Conservation (phyloP, 2,888 invertebrate species). For the Selenia dentaria region DNA sequence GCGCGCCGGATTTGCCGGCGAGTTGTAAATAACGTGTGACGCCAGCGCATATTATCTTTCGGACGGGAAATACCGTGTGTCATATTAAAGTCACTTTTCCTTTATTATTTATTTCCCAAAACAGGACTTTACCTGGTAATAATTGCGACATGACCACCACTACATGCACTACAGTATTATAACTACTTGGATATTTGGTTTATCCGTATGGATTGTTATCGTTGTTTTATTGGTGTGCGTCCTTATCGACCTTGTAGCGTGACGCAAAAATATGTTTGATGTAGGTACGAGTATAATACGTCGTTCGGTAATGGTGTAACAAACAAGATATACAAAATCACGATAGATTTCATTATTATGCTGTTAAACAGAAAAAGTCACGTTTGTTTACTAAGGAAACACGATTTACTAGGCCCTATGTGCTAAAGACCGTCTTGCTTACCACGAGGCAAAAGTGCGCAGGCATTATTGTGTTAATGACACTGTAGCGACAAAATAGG, state of each 20-base stretch:
- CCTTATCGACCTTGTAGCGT: slow-evolving; percentile 34
- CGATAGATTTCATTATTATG: no score
- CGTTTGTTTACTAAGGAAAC: no score
- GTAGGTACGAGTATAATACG: slow-evolving; percentile 28
- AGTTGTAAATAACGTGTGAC: slow-evolving; percentile 50
- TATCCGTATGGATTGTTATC: slow-evolving; percentile 38
- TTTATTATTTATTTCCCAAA: slow-evolving; percentile 14
- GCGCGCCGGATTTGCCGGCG: slow-evolving; percentile 48
- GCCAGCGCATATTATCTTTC: slow-evolving; percentile 32
- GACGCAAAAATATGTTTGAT: slow-evolving; percentile 47
- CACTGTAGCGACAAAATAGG: no score
- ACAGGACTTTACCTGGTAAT: neutral
- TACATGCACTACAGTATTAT: slow-evolving; percentile 5
- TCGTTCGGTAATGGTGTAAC: no score
- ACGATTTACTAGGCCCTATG: no score
- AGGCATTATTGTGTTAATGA: no score
- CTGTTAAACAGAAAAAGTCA: no score
- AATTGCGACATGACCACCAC: neutral
- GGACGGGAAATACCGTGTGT: slow-evolving; percentile 67
- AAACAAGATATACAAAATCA: no score
- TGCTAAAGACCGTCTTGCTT: no score
- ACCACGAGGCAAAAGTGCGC: no score
- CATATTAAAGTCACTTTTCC: slow-evolving; percentile 33
- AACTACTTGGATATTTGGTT: slow-evolving; percentile 12
- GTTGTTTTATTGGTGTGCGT: slow-evolving; percentile 47